These are phyloP conservation scores for Trinectes maculatus DNA, from an alignment of 2,113 vertebrate species.

Conservation along the genomic window DNA sequence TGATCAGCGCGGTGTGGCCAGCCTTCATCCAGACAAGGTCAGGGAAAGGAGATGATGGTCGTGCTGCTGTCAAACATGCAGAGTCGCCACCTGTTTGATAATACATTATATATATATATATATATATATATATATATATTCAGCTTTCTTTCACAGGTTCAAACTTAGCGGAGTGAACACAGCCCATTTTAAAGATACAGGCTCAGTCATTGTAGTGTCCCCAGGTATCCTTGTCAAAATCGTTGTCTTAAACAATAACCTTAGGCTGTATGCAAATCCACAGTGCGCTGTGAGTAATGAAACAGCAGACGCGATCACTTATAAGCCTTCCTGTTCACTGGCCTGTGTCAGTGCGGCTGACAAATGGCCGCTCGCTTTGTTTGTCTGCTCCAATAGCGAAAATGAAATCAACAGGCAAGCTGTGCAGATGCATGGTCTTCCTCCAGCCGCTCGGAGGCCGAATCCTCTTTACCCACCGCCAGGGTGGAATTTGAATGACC, in stretches of 20 bases:
- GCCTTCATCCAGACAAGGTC: constrained; percentile 68
- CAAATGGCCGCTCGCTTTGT: constrained; percentile 53
- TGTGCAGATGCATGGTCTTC: constrained; percentile 26
- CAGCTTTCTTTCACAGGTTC: constrained; percentile 26
- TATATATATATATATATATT: no score
- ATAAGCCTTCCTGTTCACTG: constrained; percentile 35
- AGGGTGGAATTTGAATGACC: constrained; percentile 64
- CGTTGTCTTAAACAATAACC: constrained; percentile 49
- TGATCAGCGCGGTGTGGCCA: constrained; percentile 63
- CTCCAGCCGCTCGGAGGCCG: constrained; percentile 30
- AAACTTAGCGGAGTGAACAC: constrained; percentile 52
- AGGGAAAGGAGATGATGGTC: constrained; percentile 45
- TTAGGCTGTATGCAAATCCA: constrained; percentile 53
- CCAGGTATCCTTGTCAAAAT: constrained; percentile 53
- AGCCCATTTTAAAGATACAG: constrained; percentile 30
- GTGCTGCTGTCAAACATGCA: constrained; percentile 49
- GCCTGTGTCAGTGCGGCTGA: constrained; percentile 54
- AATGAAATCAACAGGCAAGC: constrained; percentile 53
- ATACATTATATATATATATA: no score
- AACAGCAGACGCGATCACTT: constrained; percentile 28
- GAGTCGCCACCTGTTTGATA: constrained; percentile 64
- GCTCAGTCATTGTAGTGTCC: constrained; percentile 51
- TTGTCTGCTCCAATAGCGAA: constrained; percentile 44
- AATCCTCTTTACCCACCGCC: constrained; percentile 56
- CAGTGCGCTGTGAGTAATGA: constrained; percentile 30